Percentiles rank a stretch among this genome's conserved stretches.
Conservation (phyloP, 2,113 vertebrate species). For the Heterotilapia buettikoferi region DNA sequence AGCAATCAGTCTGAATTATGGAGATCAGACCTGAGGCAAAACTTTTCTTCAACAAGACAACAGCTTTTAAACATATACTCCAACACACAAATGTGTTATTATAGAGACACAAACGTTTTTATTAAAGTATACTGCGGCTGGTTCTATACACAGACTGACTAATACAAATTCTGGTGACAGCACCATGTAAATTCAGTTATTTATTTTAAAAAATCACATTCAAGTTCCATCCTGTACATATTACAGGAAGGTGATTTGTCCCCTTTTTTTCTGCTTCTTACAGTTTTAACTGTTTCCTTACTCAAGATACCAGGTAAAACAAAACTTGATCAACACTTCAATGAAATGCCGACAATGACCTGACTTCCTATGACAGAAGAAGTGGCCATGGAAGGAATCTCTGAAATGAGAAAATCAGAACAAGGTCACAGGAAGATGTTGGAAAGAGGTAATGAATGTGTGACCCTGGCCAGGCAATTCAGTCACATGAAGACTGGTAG, state of each 20-base stretch:
- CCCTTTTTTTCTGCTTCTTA: neutral
- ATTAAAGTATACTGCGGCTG: neutral
- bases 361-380: neutral
- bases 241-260: conserved; percentile 2
- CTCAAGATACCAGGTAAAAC: neutral
- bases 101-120: neutral
- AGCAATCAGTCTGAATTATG: neutral
- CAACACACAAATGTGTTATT: neutral
- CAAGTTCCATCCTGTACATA: conserved; percentile 13
- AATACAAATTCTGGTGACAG: neutral
- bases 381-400: neutral
- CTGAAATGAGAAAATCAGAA: neutral
- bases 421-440: neutral
- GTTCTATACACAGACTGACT: neutral
- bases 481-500: neutral
- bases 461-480: neutral
- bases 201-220: conserved; percentile 17
- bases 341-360: neutral
- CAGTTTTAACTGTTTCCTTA: neutral
- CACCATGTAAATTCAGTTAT: conserved; percentile 10
- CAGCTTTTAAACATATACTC: neutral
- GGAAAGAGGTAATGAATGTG: neutral
- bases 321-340: neutral
- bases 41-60: neutral
- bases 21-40: neutral